Evolutionary conservation across 2,113 vertebrate species (phyloP), one percentile per base, ranked within the genome.

Genomic region (Albula goreensis): DNA sequence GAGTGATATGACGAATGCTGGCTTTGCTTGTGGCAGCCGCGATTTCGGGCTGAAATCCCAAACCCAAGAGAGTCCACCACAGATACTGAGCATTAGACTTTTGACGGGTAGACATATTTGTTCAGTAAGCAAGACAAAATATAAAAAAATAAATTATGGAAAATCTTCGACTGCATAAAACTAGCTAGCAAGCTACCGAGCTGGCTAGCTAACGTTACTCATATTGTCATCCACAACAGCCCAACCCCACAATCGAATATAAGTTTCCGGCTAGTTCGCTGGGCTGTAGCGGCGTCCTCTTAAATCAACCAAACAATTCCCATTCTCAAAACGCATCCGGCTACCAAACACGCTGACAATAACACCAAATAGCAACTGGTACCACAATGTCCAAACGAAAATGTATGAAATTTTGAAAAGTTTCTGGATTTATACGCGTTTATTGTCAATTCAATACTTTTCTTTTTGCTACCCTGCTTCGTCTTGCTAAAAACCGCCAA

Each of bases 1-100:
- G 78, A 51, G 90, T 91, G 31, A 94, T 89, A 81, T 93, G 90
- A 81, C 92, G 94, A 0, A 48, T 51, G 22, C 85, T 93, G 17
- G 78, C 63, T 88, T 91, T 92, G 31, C 86, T 83, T 6, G 83
- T 84, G 8, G n/a, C 63, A 0, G 50, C 82, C 13, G 86, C 89
- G 0, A 83, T 22, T 2, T 94, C 93, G 0, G 94, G 91, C n/a
- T 92, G 87, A 85, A 96, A 93, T 22, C 94, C 95, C 19, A 95
- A 83, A 19, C 89, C 89, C 13, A 94, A 89, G 0, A 96, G 94
- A 77, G 89, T 66, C 88, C 91, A 93, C 95, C 95, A 96, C 22
- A 96, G 83, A 88, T 95, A 90, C 70, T 90, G 91, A 0, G 93
- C 92, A 12, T 91, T 91, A 8, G 74, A 81, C 41, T 91, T 93